Percentiles rank a stretch among this genome's conserved stretches.
Conservation (phyloP, 2,113 vertebrate genomes). For the Lophius piscatorius region DNA sequence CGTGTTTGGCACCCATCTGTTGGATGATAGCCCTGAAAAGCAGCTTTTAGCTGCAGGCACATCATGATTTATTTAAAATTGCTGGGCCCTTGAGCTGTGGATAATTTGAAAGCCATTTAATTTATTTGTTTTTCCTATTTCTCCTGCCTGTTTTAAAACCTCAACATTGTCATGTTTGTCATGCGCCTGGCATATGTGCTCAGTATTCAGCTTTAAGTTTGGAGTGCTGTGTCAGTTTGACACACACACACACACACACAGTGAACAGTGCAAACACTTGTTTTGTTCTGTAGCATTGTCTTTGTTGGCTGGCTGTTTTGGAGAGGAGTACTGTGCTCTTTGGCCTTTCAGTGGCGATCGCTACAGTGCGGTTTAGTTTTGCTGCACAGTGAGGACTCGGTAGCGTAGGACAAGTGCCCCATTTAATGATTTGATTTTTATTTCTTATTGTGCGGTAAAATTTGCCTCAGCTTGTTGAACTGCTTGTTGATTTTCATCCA, state of each 20-base stretch:
- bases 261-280: too few relatives aligned
- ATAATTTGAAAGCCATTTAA: slow-evolving; percentile 78
- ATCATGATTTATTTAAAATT: slow-evolving; percentile 85
- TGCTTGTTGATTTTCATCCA: slow-evolving; percentile 2
- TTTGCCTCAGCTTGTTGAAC: background rate
- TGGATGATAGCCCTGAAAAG: slow-evolving; percentile 75
- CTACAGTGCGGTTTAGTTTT: slow-evolving; percentile 2
- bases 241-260: too few relatives aligned
- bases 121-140: slow-evolving; percentile 74
- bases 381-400: background rate
- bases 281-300: slow-evolving; percentile 9
- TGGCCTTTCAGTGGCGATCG: slow-evolving; percentile 16
- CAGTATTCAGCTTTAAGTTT: background rate
- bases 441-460: too few relatives aligned
- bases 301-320: background rate
- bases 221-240: background rate
- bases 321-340: background rate
- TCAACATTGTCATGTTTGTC: slow-evolving; percentile 36
- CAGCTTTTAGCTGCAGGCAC: slow-evolving; percentile 78
- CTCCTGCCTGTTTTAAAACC: slow-evolving; percentile 30
- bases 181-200: slow-evolving; percentile 2
- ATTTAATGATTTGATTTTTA: background rate
- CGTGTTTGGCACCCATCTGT: slow-evolving; percentile 65
- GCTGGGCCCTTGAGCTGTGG: slow-evolving; percentile 74
- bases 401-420: background rate